Percentiles rank a stretch among this genome's conserved stretches.
Conservation (phyloP, 2,113 vertebrate species). For the Colistium nudipinnis region DNA sequence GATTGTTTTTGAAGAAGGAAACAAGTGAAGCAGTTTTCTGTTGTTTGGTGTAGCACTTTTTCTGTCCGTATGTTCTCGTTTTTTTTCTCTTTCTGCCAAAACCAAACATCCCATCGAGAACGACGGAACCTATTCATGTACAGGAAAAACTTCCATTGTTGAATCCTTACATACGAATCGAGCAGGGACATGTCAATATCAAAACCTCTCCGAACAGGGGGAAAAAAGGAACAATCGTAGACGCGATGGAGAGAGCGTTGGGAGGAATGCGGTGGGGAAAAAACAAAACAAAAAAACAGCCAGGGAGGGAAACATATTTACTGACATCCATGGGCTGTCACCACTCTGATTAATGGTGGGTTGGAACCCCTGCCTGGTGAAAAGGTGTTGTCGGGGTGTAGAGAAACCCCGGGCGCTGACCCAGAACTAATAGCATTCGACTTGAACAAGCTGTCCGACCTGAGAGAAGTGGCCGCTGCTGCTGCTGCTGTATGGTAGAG, state of each 20-base stretch:
- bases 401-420: conserved; percentile 77
- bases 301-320: conserved; percentile 80
- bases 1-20: conserved; percentile 20
- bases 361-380: conserved; percentile 76
- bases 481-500: conserved; percentile 48
- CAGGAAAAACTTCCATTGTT: neutral
- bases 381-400: conserved; percentile 80
- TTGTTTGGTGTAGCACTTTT: conserved; percentile 20
- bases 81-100: conserved; percentile 4
- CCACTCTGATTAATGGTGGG: conserved; percentile 83
- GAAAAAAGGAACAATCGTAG: conserved; percentile 12
- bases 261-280: conserved; percentile 42
- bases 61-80: conserved; percentile 25
- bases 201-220: conserved; percentile 18
- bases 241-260: conserved; percentile 21
- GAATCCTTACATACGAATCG: conserved; percentile 32
- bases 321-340: conserved; percentile 84
- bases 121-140: neutral
- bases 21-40: conserved; percentile 44
- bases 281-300: conserved; percentile 61
- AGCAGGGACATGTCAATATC: conserved; percentile 27
- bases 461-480: conserved; percentile 58
- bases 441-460: conserved; percentile 81
- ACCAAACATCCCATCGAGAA: neutral
- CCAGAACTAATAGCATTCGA: conserved; percentile 84